phyloP scores from a whole-genome alignment of 2,113 vertebrate genomes.

The Helogale parvula region DNA sequence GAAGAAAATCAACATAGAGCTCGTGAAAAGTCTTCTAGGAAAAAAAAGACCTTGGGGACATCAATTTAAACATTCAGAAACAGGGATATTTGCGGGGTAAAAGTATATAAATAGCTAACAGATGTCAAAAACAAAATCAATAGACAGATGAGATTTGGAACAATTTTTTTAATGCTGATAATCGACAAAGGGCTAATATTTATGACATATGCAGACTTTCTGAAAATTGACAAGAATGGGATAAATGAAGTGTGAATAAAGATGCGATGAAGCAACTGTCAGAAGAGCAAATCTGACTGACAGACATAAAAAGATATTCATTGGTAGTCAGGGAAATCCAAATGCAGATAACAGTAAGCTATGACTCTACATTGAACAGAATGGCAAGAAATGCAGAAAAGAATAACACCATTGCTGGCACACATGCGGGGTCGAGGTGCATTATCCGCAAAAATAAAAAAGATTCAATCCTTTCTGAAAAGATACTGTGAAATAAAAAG shows the following conservation, averaged over 20 bases:
- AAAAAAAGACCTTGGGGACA: neutral
- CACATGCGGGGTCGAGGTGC: neutral
- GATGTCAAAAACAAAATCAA: neutral
- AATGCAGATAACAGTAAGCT: neutral
- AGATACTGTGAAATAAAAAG: neutral
- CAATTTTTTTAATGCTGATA: neutral
- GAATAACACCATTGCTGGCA: neutral
- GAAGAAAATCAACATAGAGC: neutral
- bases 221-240: neutral
- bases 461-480: neutral
- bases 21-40: neutral
- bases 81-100: neutral
- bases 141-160: neutral
- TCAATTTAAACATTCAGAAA: conserved; percentile 33
- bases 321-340: neutral
- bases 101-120: neutral
- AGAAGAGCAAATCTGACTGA: neutral
- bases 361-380: neutral
- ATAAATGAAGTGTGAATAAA: neutral
- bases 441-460: neutral
- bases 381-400: neutral
- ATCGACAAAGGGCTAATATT: neutral
- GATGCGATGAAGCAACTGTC: neutral
- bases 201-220: neutral
- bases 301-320: neutral